These are phyloP conservation scores for Callipepla californica DNA, from an alignment of 2,113 vertebrate genomes.

Conservation along the genomic window DNA sequence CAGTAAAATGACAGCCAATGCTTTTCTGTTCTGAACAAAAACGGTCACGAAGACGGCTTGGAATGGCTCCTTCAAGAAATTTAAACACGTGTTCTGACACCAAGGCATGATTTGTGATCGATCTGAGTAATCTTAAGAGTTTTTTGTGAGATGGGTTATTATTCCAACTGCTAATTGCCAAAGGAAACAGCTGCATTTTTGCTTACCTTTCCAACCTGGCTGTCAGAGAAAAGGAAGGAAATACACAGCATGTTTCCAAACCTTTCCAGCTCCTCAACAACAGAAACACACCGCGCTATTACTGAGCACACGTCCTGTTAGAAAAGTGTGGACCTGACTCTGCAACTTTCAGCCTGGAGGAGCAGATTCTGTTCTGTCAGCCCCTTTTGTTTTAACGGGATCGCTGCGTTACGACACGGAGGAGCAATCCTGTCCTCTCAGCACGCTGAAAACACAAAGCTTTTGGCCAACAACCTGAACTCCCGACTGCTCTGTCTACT, in stretches of 20 bases:
- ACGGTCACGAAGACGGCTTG: neutral
- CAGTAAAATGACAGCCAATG: neutral
- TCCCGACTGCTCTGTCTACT: neutral
- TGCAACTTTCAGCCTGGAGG: neutral
- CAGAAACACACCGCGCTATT: constrained; percentile 15
- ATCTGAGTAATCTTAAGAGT: neutral
- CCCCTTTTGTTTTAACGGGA: neutral
- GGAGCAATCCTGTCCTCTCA: neutral
- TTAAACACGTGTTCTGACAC: neutral
- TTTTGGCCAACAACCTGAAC: neutral
- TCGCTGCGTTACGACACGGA: neutral
- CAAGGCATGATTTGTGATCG: neutral
- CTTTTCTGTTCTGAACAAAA: neutral
- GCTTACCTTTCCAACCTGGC: constrained; percentile 18
- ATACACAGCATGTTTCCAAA: constrained; percentile 39
- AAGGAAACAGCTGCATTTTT: neutral
- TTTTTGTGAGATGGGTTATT: neutral
- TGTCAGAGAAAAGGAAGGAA: constrained; percentile 56
- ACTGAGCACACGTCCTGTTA: neutral
- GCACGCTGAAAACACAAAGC: neutral
- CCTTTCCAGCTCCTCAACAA: constrained; percentile 39
- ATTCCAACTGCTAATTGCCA: neutral
- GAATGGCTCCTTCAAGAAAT: neutral
- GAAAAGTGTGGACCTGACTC: constrained; percentile 8
- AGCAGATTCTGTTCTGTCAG: neutral